Percentiles rank a stretch among this genome's conserved stretches.
Conservation (phyloP, 2,113 vertebrate species). For the Ammodytes dubius region DNA sequence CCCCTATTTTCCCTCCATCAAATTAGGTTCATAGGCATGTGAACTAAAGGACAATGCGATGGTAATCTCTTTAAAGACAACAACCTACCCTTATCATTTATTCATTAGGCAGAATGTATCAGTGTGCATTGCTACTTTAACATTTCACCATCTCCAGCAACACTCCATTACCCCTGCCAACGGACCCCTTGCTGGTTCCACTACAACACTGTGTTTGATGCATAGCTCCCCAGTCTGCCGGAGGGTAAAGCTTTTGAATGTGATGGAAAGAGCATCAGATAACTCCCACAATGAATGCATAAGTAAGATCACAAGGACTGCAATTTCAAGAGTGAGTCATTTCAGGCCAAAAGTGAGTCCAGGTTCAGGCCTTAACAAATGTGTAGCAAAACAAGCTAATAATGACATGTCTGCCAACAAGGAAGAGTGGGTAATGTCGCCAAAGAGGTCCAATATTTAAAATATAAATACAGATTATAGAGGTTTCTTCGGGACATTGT, state of each 20-base stretch:
- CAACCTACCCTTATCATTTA: constrained; percentile 19
- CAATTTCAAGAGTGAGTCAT: background rate
- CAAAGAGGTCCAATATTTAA: background rate
- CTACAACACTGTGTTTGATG: constrained; percentile 56
- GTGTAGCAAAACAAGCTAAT: background rate
- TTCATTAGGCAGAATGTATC: constrained; percentile 16
- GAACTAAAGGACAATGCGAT: constrained; percentile 16
- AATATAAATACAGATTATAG: background rate
- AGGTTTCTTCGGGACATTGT: background rate
- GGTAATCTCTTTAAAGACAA: constrained; percentile 34
- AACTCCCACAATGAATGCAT: constrained; percentile 47
- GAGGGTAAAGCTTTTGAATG: constrained; percentile 55
- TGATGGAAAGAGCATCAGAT: constrained; percentile 41
- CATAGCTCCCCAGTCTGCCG: constrained; percentile 48
- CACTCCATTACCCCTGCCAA: constrained; percentile 26
- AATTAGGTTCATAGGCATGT: constrained; percentile 15
- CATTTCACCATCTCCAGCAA: constrained; percentile 36
- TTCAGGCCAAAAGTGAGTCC: background rate
- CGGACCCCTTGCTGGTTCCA: constrained; percentile 68
- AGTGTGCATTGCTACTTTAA: constrained; percentile 36
- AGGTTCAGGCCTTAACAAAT: background rate
- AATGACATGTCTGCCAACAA: background rate
- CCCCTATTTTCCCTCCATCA: background rate
- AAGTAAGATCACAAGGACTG: constrained; percentile 46
- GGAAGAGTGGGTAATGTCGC: background rate